Evolutionary conservation across 2,113 vertebrate species (phyloP).

Genomic region (Sinocyclocheilus anophthalmus): DNA sequence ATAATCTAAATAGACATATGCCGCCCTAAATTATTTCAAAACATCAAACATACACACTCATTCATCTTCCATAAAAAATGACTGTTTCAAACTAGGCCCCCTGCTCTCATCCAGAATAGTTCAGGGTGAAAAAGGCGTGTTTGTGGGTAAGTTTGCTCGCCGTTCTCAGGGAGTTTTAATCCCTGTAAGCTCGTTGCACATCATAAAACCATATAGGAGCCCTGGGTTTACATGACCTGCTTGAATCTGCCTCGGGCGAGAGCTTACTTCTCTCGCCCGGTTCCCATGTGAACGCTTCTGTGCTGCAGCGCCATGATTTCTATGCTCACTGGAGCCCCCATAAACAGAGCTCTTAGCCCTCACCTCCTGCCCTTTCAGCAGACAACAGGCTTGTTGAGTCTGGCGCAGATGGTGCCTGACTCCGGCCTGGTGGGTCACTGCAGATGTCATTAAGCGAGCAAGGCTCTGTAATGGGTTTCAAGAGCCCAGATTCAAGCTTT

Average conservation of each 20-base stretch:
- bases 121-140: not conserved
- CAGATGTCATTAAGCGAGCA: slow-evolving; percentile 34
- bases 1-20: slow-evolving; percentile 30
- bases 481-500: slow-evolving; percentile 22
- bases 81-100: slow-evolving; percentile 2
- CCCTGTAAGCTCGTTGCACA: slow-evolving; percentile 36
- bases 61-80: slow-evolving; percentile 31
- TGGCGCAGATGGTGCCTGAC: slow-evolving; percentile 42
- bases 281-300: slow-evolving; percentile 41
- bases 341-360: slow-evolving; percentile 47
- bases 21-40: not conserved
- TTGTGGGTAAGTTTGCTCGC: slow-evolving; percentile 20
- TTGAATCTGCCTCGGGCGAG: slow-evolving; percentile 24
- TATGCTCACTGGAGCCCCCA: slow-evolving; percentile 40
- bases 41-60: slow-evolving; percentile 25
- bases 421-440: slow-evolving; percentile 34
- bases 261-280: slow-evolving; percentile 8
- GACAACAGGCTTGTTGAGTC: slow-evolving; percentile 42
- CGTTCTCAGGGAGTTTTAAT: slow-evolving; percentile 29
- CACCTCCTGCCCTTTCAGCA: slow-evolving; percentile 37
- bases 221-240: slow-evolving; percentile 26
- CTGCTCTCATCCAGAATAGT: slow-evolving; percentile 14
- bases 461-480: slow-evolving; percentile 30
- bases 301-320: slow-evolving; percentile 18
- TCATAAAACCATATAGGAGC: slow-evolving; percentile 38